A percentile compares a stretch with the other conserved stretches of the same genome.
Conservation (phyloP, 2,888 invertebrate species). For the Phragmatobia fuliginosa region DNA sequence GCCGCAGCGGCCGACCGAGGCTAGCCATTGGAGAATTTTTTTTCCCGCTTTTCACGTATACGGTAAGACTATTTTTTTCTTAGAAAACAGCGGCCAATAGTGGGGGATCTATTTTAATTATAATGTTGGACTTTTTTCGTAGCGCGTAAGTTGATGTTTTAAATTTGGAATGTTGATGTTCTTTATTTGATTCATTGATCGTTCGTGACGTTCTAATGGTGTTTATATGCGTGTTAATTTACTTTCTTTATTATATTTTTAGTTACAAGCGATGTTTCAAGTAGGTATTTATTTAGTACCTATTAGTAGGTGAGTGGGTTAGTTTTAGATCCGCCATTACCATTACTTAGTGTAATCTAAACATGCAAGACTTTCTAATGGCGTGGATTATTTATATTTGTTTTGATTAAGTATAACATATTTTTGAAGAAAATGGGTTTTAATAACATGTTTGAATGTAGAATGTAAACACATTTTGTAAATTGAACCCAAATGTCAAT, state of each 20-base stretch:
- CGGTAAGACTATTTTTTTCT: constrained; percentile 77
- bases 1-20: constrained; percentile 60
- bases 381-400: constrained; percentile 15
- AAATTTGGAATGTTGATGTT: constrained; percentile 48
- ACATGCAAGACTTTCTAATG: constrained; percentile 21
- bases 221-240: not conserved
- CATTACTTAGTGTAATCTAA: constrained; percentile 22
- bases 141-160: constrained; percentile 48
- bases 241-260: constrained; percentile 9
- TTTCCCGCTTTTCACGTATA: constrained; percentile 83
- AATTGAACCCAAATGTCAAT: not conserved
- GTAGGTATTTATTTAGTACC: not conserved
- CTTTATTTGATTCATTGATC: constrained; percentile 20
- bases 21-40: constrained; percentile 80
- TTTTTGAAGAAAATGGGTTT: not conserved
- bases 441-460: not conserved
- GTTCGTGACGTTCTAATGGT: constrained; percentile 9
- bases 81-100: constrained; percentile 80
- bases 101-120: constrained; percentile 79
- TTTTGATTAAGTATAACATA: constrained; percentile 10
- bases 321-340: constrained; percentile 22
- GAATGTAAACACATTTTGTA: not conserved
- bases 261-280: not conserved
- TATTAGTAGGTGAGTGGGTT: constrained; percentile 15
- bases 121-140: constrained; percentile 66